These are phyloP conservation scores for Thalpophila matura DNA, from an alignment of 2,888 invertebrate species.

Conservation along the genomic window DNA sequence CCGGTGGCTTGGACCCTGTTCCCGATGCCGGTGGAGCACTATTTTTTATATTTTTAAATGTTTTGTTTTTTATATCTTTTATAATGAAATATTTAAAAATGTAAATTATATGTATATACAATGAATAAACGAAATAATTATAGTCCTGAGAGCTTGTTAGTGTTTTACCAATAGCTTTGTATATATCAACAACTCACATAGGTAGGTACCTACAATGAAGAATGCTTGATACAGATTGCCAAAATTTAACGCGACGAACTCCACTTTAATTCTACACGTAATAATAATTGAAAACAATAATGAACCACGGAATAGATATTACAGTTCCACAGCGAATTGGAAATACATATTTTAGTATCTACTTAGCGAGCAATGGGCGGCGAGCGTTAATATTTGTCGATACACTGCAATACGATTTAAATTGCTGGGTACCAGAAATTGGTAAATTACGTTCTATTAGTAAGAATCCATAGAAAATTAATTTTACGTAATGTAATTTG, in stretches of 20 bases:
- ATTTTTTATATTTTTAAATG: no score
- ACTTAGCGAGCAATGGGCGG: conserved; percentile 36
- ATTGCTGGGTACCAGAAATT: conserved; percentile 55
- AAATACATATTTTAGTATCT: conserved; percentile 60
- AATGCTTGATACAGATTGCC: not conserved
- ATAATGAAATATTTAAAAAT: no score
- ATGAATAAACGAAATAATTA: no score
- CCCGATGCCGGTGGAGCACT: no score
- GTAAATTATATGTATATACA: no score
- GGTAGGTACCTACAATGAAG: no score
- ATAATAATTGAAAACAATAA: conserved; percentile 34
- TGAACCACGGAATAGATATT: conserved; percentile 40
- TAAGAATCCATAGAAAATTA: conserved; percentile 57
- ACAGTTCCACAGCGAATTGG: conserved; percentile 46
- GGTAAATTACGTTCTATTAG: conserved; percentile 44
- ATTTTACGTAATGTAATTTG: conserved; percentile 59
- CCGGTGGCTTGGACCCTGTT: no score
- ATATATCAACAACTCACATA: not conserved
- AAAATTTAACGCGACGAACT: conserved; percentile 11
- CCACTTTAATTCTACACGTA: conserved; percentile 15
- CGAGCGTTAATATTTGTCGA: conserved; percentile 45
- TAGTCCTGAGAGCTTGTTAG: no score
- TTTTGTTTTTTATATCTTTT: no score
- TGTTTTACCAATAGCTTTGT: not conserved
- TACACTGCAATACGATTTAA: conserved; percentile 56